Evolutionary conservation across 2,888 invertebrate species (phyloP).

Genomic region (Melanostoma scalare): DNA sequence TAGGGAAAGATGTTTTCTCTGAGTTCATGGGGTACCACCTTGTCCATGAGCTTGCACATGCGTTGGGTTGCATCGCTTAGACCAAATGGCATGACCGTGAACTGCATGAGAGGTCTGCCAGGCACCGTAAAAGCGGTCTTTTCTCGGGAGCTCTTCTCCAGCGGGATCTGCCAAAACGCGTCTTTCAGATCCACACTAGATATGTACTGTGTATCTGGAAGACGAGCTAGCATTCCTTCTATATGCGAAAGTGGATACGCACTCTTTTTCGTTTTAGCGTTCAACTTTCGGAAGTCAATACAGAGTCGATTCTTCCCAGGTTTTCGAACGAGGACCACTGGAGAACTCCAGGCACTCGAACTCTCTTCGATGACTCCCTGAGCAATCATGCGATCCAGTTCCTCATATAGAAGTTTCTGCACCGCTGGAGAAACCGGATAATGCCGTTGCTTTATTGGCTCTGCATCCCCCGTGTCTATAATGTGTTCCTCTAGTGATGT

Average conservation of each 20-base stretch:
- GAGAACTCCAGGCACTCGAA: no score
- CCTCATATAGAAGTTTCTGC: constrained; percentile 8
- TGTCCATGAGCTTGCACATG: constrained; percentile 18
- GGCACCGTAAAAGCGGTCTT: constrained; percentile 29
- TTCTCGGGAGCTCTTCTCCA: background rate
- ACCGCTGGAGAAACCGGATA: no score
- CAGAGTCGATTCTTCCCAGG: constrained; percentile 7
- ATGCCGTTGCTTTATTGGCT: no score
- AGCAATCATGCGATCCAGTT: constrained; percentile 5
- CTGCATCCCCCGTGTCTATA: no score
- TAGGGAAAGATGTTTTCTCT: constrained; percentile 11
- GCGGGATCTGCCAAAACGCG: no score
- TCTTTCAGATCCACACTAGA: no score
- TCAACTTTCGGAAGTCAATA: no score
- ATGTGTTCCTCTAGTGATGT: constrained; percentile 1
- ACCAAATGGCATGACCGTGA: background rate
- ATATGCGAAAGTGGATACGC: no score
- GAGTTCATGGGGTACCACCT: constrained; percentile 4
- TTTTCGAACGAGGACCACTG: background rate
- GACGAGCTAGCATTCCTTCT: constrained; percentile 5
- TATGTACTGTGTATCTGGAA: constrained; percentile 7
- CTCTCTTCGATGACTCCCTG: background rate
- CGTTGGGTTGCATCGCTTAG: background rate
- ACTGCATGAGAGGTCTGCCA: background rate
- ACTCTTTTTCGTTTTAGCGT: background rate